These are phyloP conservation scores for Clarias pachynema DNA, from an alignment of 2,797 vertebrate species.

Conservation along the genomic window DNA sequence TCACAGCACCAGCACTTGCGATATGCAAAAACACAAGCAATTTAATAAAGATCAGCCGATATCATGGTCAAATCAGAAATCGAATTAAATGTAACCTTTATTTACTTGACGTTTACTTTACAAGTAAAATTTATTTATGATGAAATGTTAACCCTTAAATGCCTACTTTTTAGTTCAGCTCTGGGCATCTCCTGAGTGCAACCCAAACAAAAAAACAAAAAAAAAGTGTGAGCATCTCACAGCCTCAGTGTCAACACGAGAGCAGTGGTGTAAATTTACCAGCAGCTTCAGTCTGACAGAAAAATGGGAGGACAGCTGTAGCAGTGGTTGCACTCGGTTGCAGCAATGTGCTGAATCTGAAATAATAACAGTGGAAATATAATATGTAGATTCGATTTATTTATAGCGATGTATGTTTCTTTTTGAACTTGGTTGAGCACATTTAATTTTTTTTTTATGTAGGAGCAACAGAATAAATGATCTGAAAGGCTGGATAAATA, in stretches of 20 bases:
- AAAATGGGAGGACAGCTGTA: neutral
- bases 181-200: neutral
- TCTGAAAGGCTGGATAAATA: conserved; percentile 14
- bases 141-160: neutral
- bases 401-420: neutral
- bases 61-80: neutral
- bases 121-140: no score
- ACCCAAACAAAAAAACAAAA: no score
- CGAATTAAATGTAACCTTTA: no score
- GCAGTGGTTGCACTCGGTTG: neutral
- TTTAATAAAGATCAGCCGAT: neutral
- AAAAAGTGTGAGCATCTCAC: no score
- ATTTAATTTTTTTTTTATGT: neutral
- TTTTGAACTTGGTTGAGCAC: neutral
- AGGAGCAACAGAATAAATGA: neutral
- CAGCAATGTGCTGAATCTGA: neutral
- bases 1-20: neutral
- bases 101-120: no score
- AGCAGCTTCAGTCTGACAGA: neutral
- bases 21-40: neutral
- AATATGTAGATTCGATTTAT: neutral
- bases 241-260: neutral
- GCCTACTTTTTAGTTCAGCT: neutral
- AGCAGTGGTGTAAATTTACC: neutral
- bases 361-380: neutral